Evolutionary conservation across 2,113 vertebrate genomes (phyloP).

Genomic region (Myotis davidii): DNA sequence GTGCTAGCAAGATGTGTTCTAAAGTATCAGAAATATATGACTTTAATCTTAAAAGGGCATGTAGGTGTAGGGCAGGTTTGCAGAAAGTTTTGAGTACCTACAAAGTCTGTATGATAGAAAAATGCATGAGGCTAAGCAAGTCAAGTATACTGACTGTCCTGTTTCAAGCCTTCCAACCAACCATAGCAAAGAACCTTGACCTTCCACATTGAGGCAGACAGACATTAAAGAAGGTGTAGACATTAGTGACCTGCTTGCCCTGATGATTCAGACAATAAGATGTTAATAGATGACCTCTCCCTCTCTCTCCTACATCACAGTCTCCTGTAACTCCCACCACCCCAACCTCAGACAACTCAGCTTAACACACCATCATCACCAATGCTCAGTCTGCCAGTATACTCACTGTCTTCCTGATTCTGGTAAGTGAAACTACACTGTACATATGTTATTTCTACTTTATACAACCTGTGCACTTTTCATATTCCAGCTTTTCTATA

Average conservation of each 20-base stretch:
- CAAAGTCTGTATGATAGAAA: not conserved
- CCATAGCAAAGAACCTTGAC: not conserved
- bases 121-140: not conserved
- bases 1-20: not conserved
- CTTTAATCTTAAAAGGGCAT: not conserved
- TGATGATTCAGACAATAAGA: not conserved
- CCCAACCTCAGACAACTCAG: not conserved
- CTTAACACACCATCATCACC: not conserved
- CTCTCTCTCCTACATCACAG: not conserved
- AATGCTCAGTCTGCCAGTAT: not conserved
- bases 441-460: not conserved
- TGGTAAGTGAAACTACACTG: not conserved
- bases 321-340: not conserved
- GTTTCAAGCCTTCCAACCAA: not conserved
- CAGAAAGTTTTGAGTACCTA: not conserved
- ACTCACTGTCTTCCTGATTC: not conserved
- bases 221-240: not conserved
- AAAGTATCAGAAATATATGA: not conserved
- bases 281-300: not conserved
- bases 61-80: not conserved
- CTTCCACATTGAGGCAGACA: not conserved
- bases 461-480: not conserved
- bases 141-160: not conserved
- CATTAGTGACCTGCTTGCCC: not conserved
- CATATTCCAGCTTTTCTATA: not conserved